Evolutionary conservation across 2,797 vertebrate species (phyloP).

Genomic region (Limnodromus scolopaceus): DNA sequence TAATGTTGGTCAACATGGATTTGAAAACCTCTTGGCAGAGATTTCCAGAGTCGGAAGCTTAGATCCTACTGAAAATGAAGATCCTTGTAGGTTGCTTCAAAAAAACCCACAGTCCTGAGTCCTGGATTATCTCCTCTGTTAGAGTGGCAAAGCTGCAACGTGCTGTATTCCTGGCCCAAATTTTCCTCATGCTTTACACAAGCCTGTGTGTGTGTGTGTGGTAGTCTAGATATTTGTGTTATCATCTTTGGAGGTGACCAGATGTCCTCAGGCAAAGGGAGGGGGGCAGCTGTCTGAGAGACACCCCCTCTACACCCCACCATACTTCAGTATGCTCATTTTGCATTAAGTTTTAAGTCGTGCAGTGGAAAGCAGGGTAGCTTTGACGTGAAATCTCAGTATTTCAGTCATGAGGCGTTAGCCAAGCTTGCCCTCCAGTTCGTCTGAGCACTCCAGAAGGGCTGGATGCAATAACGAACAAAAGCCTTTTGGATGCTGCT

Average conservation of each 20-base stretch:
- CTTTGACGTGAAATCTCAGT: neutral
- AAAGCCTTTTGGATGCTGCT: conserved; percentile 50
- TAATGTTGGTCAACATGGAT: neutral
- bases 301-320: neutral
- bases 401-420: neutral
- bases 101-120: neutral
- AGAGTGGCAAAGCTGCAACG: fast-evolving
- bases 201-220: neutral
- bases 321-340: neutral
- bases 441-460: neutral
- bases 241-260: neutral
- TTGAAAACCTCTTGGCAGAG: neutral
- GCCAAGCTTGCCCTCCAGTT: neutral
- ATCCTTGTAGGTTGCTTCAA: neutral
- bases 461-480: conserved; percentile 38
- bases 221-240: fast-evolving
- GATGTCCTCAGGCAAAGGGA: neutral
- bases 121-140: neutral
- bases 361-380: fast-evolving
- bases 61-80: neutral
- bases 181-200: neutral
- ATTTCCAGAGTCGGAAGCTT: neutral
- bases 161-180: neutral
- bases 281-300: neutral
- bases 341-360: neutral